Percentiles rank a stretch among this genome's conserved stretches.
Conservation (phyloP, 2,113 vertebrate species). For the Uropsilus gracilis region DNA sequence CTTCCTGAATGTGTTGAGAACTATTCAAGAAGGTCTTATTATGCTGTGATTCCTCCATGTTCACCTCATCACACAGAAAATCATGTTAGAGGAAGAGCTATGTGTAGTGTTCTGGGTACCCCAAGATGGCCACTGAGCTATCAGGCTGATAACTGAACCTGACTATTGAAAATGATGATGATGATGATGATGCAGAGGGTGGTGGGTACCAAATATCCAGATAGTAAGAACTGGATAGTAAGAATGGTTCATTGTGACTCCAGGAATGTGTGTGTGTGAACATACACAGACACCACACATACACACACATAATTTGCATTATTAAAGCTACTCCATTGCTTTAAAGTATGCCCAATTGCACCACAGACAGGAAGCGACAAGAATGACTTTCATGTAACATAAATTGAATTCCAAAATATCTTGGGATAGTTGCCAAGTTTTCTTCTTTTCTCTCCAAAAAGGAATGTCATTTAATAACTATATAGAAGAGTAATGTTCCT, state of each 20-base stretch:
- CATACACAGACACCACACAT: not conserved
- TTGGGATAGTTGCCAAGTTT: not conserved
- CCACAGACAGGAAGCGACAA: not conserved
- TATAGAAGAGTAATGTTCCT: not conserved
- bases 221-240: not conserved
- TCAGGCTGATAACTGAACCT: fast-evolving
- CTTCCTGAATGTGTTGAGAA: not conserved
- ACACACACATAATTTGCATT: too few species aligned
- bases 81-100: not conserved
- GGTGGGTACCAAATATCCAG: not conserved
- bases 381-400: not conserved
- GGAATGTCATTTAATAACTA: not conserved
- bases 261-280: not conserved
- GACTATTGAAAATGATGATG: not conserved
- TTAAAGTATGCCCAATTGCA: not conserved
- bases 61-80: not conserved
- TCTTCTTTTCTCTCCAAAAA: not conserved
- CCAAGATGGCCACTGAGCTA: not conserved
- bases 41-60: fast-evolving
- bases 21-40: not conserved
- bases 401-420: not conserved
- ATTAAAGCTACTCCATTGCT: not conserved
- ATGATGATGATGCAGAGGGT: not conserved
- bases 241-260: not conserved
- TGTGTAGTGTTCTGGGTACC: fast-evolving